Base-by-base conservation (phyloP, 2,888 invertebrate species). In the Leptopilina syphax region DNA sequence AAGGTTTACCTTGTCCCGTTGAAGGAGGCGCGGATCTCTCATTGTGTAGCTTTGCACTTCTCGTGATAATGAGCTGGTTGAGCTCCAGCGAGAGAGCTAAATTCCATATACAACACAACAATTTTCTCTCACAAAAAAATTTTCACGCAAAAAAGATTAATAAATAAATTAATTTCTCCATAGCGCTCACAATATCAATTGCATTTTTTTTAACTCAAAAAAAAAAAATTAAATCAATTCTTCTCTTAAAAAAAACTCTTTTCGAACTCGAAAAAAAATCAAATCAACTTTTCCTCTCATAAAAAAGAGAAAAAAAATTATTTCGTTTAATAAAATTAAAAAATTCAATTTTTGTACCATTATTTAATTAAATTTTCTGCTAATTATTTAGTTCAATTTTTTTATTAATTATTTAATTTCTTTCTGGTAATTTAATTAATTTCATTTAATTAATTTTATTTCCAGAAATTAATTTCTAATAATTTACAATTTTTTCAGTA, bases 11-110 rank as follows among this genome's bases (percentile, higher is more conserved):
- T 92, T 92, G 86, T 89, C 89, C 87, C 90, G 89, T 86, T 89
- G 91, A 84, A 89, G 90, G 88, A 89, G 91, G 88, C 89, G 91
- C 92, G 91, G 92, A 92, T 91, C 92, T 91, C 91, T 92, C 92
- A 92, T 92, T 92, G 93, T 94, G 92, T 94, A 94, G 92, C 92
- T 93, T 91, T 94, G 94, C 90, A 94, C 94, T 90, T 94, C 94
- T 91, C 93, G 93, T 87, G 94, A 94, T 87, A 94, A 92, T 88
- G 94, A 94, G 92, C 94, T 94, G 93, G 93, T 92, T 83, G 94
- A 94, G 92, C 94, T 94, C 94, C 94, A 94, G 92, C 94, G 94
- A 93, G 94, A 94, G 92, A 94, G 93, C 94, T 94, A 93, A 88
- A 91, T 93, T 91, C 92, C 92, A 92, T 90, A 89, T 88, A 91